Conservation (phyloP, 2,113 vertebrate genomes). For the Parotia lawesii region DNA sequence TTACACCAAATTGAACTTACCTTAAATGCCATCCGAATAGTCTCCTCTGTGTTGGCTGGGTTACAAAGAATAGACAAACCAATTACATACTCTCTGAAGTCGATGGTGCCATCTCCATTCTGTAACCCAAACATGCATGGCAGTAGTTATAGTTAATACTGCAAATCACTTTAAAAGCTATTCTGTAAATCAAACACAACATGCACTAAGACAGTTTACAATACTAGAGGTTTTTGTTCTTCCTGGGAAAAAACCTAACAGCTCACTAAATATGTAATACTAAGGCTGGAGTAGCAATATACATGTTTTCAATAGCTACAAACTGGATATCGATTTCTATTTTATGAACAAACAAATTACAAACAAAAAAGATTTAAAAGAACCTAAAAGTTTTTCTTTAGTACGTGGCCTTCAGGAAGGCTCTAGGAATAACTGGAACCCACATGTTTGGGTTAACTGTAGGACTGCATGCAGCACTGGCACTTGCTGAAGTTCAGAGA, state of each 20-base stretch:
- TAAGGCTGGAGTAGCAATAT: background rate
- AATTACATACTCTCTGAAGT: constrained; percentile 98
- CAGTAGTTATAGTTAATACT: background rate
- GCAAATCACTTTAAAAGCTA: background rate
- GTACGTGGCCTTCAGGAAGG: background rate
- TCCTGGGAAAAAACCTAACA: background rate
- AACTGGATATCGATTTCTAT: background rate
- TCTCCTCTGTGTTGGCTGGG: constrained; percentile 92
- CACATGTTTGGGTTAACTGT: background rate
- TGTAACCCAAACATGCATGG: constrained; percentile 49
- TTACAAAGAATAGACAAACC: constrained; percentile 91
- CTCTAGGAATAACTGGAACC: background rate
- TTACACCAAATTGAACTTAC: constrained; percentile 68
- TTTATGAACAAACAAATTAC: background rate
- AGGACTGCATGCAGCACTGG: background rate
- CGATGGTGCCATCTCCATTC: constrained; percentile 92
- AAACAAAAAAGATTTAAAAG: background rate
- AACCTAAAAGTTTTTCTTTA: background rate
- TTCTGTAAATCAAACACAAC: background rate
- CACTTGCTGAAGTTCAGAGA: background rate
- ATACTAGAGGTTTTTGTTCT: background rate
- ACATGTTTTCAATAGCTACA: background rate
- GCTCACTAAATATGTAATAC: background rate
- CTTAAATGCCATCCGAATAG: constrained; percentile 91
- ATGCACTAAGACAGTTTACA: background rate